A percentile compares a stretch with the other conserved stretches of the same genome.
Evolutionary conservation across 2,797 vertebrate genomes (phyloP).

Genomic region (Pipistrellus pipistrellus): DNA sequence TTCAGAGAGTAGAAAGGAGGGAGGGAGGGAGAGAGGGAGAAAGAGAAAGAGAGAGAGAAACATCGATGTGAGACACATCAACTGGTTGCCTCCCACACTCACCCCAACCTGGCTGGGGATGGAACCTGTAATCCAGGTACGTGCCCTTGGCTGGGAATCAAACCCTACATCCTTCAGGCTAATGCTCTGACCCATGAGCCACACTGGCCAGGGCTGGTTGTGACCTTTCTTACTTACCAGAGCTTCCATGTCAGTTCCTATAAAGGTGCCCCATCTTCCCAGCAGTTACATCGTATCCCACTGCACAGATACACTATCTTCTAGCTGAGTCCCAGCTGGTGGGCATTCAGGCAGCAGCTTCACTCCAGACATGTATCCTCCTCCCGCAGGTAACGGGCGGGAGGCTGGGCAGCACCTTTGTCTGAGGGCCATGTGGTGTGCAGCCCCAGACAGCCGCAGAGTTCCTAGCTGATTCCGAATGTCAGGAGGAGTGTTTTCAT

Average conservation of each 20-base stretch:
- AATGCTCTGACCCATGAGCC: background rate
- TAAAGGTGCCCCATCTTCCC: too few relatives aligned
- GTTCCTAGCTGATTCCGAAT: background rate
- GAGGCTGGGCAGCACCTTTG: too few relatives aligned
- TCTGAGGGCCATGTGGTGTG: background rate
- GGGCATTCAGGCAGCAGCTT: background rate
- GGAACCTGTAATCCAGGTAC: background rate
- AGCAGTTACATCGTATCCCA: accelerated
- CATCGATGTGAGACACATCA: background rate
- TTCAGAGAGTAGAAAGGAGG: background rate
- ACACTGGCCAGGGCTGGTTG: background rate
- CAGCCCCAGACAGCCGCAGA: background rate
- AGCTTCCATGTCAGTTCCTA: background rate
- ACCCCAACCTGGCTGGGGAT: too few relatives aligned
- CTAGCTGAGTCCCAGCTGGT: background rate
- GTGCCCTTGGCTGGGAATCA: background rate
- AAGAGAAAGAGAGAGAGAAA: too few relatives aligned
- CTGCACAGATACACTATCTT: background rate
- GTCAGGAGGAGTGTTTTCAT: too few relatives aligned
- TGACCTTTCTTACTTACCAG: background rate
- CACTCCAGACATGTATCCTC: background rate
- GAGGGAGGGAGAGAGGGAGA: too few relatives aligned
- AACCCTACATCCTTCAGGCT: background rate
- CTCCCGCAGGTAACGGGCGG: accelerated
- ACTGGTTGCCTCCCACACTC: background rate